phyloP scores from a whole-genome alignment of 2,888 invertebrate genomes.

The Dryocosmus kuriphilus region DNA sequence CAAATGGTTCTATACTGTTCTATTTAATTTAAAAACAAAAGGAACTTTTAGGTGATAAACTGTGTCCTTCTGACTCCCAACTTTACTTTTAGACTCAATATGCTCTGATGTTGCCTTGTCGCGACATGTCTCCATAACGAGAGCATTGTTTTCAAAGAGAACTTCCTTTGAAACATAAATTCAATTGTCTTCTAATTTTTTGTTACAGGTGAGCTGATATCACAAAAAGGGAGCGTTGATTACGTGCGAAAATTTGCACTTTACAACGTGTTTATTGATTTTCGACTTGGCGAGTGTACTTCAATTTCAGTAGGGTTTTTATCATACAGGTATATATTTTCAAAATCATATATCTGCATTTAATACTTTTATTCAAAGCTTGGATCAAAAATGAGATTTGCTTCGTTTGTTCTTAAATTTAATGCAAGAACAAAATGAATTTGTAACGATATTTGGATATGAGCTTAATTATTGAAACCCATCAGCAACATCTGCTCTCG shows the following conservation, averaged over 20 bases:
- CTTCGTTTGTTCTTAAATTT: too few species aligned
- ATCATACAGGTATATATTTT: slow-evolving; percentile 5
- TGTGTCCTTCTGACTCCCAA: neutral
- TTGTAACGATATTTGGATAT: neutral
- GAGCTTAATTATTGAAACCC: neutral
- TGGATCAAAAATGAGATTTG: too few species aligned
- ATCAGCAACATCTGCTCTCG: neutral
- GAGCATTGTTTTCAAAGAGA: neutral
- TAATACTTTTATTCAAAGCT: too few species aligned
- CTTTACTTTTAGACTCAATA: slow-evolving; percentile 10
- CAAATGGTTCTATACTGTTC: neutral
- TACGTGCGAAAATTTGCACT: slow-evolving; percentile 54
- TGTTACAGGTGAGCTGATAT: slow-evolving; percentile 48
- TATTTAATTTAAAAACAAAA: neutral
- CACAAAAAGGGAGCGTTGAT: slow-evolving; percentile 46
- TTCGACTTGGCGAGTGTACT: slow-evolving; percentile 42
- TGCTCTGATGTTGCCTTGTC: slow-evolving; percentile 14
- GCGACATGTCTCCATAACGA: neutral
- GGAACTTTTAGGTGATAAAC: neutral
- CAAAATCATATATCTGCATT: too few species aligned
- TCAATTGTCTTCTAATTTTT: slow-evolving; percentile 27
- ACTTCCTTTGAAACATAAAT: slow-evolving; percentile 1
- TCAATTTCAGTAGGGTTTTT: neutral
- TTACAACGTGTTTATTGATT: slow-evolving; percentile 57
- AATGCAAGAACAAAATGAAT: slow-evolving; percentile 13